Base-by-base conservation (phyloP, 2,113 vertebrate species). In the Platichthys flesus region DNA sequence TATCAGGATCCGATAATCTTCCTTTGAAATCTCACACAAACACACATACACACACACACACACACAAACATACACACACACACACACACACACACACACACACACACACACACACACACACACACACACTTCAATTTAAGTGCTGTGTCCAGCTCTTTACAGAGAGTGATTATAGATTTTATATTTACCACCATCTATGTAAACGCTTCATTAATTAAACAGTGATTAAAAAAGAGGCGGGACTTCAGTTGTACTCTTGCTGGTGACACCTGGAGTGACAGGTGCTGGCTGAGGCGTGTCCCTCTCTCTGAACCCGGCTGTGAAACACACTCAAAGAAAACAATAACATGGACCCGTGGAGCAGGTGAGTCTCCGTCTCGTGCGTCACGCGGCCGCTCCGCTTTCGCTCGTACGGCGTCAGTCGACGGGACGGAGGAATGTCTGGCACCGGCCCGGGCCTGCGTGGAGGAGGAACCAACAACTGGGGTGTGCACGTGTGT, bases 1-100 rank as follows among this genome's bases (percentile, higher is more conserved):
- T 71, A 91, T 91, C 85, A 58, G 40, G 68, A 66, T 45, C 49
- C 60, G 83, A 87, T 86, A 87, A 86, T 85, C 74, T 78, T 76
- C 54, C 24, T 77, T 74, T 74, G 62, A 79, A 77, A 26, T 52
- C 67, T 73, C 71, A 82, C 5, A 77, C 62, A 66, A 65, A 57
- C 21, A 61, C 55, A 76, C 24, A 59, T 54, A 21, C 49, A 64
- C 37, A 76, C 15, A 59, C 68, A 49, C 45, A 65, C 45, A 57
- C 70, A 76, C 4, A 47, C n/a, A 61, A 47, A 23, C 54, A 54
- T 24, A 37, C 37, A 37, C 37, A 37, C 37, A 8, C 37, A 7
- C 7, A 40, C 37, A 40, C 28, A 31, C 28, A 31, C 28, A 6
- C 28, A 31, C 28, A 31, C 5, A 6, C 28, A 31, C 28, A 31